Conservation (phyloP, 2,797 vertebrate species). For the Spinibarbus caldwelli region DNA sequence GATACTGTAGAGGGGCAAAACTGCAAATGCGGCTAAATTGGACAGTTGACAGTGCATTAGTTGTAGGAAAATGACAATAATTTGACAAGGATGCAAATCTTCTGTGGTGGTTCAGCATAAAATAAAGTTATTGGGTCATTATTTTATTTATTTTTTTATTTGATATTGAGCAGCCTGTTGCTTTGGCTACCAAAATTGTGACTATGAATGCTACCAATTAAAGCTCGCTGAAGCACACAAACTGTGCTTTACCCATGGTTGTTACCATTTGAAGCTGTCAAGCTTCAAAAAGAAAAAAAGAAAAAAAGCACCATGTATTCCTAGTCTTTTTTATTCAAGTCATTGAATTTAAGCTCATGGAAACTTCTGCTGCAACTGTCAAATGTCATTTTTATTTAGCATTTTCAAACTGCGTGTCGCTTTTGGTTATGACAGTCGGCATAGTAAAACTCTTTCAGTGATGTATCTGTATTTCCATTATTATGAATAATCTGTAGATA, state of each 20-base stretch:
- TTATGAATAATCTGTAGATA: not conserved
- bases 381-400: not conserved
- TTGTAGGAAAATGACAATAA: not conserved
- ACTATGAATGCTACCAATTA: constrained; percentile 1
- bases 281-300: not conserved
- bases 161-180: not conserved
- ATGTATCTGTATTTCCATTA: not conserved
- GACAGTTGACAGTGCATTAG: not conserved
- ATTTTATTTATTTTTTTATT: not conserved
- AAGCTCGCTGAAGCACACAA: not conserved
- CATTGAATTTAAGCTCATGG: not conserved
- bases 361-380: not conserved
- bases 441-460: not conserved
- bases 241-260: not conserved
- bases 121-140: not conserved
- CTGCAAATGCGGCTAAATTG: not conserved
- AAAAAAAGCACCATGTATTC: not conserved
- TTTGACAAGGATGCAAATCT: not conserved
- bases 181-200: not conserved
- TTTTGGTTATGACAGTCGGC: not conserved
- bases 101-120: not conserved
- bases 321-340: not conserved
- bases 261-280: not conserved
- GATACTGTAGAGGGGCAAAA: not conserved
- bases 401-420: not conserved